Evolutionary conservation across 2,797 vertebrate genomes (phyloP).

Genomic region (Buceros bicornis): DNA sequence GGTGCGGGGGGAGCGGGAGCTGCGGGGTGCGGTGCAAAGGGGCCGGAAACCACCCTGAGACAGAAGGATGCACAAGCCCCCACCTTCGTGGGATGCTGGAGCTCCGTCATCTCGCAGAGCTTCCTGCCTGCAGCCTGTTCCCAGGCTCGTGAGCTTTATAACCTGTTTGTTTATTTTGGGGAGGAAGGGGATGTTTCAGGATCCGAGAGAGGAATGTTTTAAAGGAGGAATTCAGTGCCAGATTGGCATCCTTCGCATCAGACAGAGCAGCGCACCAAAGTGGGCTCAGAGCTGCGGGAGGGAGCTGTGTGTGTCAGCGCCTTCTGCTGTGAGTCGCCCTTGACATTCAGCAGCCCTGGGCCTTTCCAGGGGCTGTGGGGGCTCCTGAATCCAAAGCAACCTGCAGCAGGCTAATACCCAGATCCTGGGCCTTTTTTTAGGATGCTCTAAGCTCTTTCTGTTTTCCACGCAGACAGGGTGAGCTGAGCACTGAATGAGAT

Average conservation of each 20-base stretch:
- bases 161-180: constrained; percentile 45
- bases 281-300: neutral
- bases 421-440: neutral
- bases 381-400: neutral
- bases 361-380: neutral
- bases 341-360: neutral
- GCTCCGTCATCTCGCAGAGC: neutral
- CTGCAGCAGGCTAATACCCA: neutral
- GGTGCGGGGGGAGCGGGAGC: neutral
- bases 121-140: neutral
- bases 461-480: neutral
- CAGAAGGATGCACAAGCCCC: constrained; percentile 15
- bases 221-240: neutral
- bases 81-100: neutral
- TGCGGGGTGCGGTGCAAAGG: neutral
- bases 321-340: neutral
- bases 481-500: neutral
- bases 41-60: neutral
- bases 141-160: neutral
- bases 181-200: neutral
- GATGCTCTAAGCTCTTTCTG: neutral
- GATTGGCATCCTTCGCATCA: constrained; percentile 26
- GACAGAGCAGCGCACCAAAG: neutral
- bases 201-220: neutral
- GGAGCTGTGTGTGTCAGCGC: neutral